These are phyloP conservation scores for Eunapius fragilis DNA, from an alignment of 37 sponge, comb jelly and placozoan genomes.

Conservation along the genomic window DNA sequence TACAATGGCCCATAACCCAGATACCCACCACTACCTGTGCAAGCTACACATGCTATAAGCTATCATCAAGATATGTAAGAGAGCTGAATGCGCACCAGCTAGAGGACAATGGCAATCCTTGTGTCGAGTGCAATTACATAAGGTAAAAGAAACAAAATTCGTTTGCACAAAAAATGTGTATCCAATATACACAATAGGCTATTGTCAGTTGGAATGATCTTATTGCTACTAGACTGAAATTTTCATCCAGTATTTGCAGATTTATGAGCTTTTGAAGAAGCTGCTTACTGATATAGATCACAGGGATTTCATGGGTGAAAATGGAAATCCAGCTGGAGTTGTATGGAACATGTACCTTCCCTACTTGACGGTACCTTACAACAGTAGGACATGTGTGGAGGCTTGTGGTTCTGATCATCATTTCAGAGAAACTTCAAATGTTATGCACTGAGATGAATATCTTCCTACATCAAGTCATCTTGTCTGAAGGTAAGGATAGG, in stretches of 20 bases:
- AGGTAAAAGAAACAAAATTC: too few relatives aligned
- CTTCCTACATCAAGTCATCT: too few relatives aligned
- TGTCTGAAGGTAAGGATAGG: too few relatives aligned
- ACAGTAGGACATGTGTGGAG: background rate
- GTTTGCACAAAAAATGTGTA: too few relatives aligned
- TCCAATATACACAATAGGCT: too few relatives aligned
- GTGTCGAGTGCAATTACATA: too few relatives aligned
- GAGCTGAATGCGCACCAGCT: too few relatives aligned
- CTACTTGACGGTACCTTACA: constrained; percentile 18
- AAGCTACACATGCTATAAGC: constrained; percentile 4
- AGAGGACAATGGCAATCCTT: too few relatives aligned
- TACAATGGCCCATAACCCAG: constrained; percentile 12
- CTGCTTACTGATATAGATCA: background rate
- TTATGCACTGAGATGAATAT: too few relatives aligned
- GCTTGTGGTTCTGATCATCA: too few relatives aligned
- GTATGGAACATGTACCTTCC: constrained; percentile 27
- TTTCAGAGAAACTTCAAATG: too few relatives aligned
- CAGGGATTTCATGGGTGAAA: background rate
- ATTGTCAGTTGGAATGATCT: background rate
- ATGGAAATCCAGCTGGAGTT: constrained; percentile 18
- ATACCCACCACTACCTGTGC: constrained; percentile 27
- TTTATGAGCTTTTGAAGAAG: background rate
- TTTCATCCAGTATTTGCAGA: background rate
- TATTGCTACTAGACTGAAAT: background rate
- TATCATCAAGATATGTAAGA: constrained; percentile 6